phyloP scores from a whole-genome alignment of 2,113 vertebrate species.

The Naja naja region DNA sequence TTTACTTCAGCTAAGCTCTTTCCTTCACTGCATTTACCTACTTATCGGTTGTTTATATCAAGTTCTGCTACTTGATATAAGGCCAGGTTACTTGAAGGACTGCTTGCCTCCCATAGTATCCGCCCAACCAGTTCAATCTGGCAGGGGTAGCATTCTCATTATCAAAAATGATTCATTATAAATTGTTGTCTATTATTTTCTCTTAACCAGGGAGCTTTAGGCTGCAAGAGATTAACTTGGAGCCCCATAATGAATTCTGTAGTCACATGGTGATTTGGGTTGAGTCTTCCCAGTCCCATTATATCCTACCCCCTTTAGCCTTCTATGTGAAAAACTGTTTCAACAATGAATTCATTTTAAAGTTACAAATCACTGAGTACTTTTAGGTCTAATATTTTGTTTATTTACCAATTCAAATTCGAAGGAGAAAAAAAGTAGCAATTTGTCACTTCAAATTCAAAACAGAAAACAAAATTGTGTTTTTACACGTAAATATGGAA shows the following conservation, averaged over 20 bases:
- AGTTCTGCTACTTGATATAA: neutral
- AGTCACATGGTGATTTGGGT: neutral
- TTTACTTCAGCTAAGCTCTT: neutral
- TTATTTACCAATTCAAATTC: neutral
- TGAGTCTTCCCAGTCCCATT: neutral
- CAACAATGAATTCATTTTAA: neutral
- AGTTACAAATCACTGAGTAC: neutral
- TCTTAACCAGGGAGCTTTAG: neutral
- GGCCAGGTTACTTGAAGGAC: conserved; percentile 8
- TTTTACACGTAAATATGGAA: neutral
- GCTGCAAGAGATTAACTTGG: neutral
- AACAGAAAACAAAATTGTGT: neutral
- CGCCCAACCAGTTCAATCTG: neutral
- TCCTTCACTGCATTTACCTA: neutral
- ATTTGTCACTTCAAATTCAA: neutral
- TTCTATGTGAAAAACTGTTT: neutral
- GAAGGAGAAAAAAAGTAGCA: neutral
- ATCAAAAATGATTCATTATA: neutral
- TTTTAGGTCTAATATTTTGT: neutral
- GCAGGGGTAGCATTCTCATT: neutral
- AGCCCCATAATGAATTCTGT: neutral
- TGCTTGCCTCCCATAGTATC: neutral
- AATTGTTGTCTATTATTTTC: neutral
- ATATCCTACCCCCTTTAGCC: neutral
- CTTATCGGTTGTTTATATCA: neutral